phyloP scores from a whole-genome alignment of 2,888 invertebrate genomes.

The Amblyjoppa proteus region DNA sequence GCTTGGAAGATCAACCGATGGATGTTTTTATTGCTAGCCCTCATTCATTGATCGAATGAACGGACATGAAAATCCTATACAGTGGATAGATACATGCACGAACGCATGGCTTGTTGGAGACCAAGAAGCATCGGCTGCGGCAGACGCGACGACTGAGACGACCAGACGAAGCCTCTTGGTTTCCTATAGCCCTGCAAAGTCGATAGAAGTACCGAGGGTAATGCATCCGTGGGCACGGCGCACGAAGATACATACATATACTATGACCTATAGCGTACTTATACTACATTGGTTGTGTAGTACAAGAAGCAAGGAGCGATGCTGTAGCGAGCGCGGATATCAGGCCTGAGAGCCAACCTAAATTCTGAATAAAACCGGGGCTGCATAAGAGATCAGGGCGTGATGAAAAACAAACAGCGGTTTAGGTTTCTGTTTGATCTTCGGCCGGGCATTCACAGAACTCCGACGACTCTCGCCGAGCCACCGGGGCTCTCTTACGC shows the following conservation, averaged over 20 bases:
- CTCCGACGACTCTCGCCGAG: slow-evolving; percentile 76
- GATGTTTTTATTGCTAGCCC: slow-evolving; percentile 28
- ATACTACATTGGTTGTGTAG: background rate
- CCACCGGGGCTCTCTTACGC: slow-evolving; percentile 41
- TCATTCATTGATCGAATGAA: slow-evolving; percentile 18
- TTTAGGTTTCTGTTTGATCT: slow-evolving; percentile 85
- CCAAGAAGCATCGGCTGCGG: slow-evolving; percentile 27
- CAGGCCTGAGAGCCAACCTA: slow-evolving; percentile 79
- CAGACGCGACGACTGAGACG: slow-evolving; percentile 18
- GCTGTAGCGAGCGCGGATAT: slow-evolving; percentile 51
- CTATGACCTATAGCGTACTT: background rate
- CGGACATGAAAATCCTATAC: background rate
- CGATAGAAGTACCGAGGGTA: slow-evolving; percentile 39
- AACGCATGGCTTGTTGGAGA: slow-evolving; percentile 8
- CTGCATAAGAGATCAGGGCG: slow-evolving; percentile 85
- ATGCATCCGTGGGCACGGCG: slow-evolving; percentile 18
- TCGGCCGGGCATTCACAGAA: slow-evolving; percentile 83
- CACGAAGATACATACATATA: slow-evolving; percentile 14
- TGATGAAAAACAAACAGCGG: slow-evolving; percentile 85
- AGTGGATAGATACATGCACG: slow-evolving; percentile 7
- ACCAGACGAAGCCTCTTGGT: slow-evolving; percentile 39
- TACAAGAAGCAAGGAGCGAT: slow-evolving; percentile 29
- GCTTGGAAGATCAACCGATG: slow-evolving; percentile 24
- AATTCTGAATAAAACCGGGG: slow-evolving; percentile 84
- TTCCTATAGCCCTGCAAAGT: slow-evolving; percentile 33